Evolutionary conservation across 37 sponge, comb jelly and placozoan genomes (phyloP), one percentile per base, ranked within the genome.

Genomic region (Beroe forskalii): DNA sequence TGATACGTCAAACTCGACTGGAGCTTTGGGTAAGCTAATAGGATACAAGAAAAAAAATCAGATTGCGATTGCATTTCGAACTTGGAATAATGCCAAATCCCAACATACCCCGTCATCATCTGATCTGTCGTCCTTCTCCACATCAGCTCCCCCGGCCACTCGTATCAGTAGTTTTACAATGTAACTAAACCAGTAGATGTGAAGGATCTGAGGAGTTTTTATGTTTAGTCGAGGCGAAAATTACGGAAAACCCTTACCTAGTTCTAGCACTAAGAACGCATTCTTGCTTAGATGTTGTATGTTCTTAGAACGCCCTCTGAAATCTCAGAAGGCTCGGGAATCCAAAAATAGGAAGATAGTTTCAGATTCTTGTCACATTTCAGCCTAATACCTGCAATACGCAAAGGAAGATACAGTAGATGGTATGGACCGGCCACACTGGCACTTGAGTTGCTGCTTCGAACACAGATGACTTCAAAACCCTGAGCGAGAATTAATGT

Each of bases 141-240:
- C 55, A 44, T 80, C 86, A 31, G 28, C 76, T 14, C 28, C 17
- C 55, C 55, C 86, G 1, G 55, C 55, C 14, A 80, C 35, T 25
- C 35, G 28, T 44, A 80, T 44, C 48, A 80, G 48, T 83, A 92
- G 83, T 35, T 61, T 36, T 0, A 40, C 89, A 30, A 92, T 93
- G 41, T 76, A 40, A 12, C 43, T 90, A 41, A 92, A 92, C 92
- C 92, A 92, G 90, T 93, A 93, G 61, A 93, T 19, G 28, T 93
- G 93, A 37, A 93, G 66, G 4, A 90, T 31, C 90, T 90, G 63
- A 17, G 44, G 40, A 3, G 37, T 64, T 64, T 64, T 14, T 64
- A 24, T n/a, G n/a, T n/a, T n/a, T n/a, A n/a, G n/a, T n/a, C n/a
- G n/a, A n/a, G n/a, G n/a, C n/a, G n/a, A n/a, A n/a, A n/a, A n/a